phyloP scores from a whole-genome alignment of 1,140 invertebrate species.

The Diorhabda elongata region DNA sequence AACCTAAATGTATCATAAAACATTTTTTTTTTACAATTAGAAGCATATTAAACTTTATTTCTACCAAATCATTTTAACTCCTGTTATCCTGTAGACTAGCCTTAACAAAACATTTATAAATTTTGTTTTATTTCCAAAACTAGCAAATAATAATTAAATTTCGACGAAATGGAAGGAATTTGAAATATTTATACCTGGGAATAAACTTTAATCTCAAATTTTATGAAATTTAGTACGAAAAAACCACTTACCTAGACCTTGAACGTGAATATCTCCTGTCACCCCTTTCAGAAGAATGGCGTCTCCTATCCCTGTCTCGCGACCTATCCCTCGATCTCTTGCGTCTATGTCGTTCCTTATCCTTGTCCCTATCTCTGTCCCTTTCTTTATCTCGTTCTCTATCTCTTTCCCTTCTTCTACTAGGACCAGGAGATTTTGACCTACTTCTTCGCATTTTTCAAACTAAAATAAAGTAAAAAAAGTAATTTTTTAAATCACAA shows the following conservation, averaged over 20 bases:
- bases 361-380: slow-evolving; percentile 51
- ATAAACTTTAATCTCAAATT: too few species aligned
- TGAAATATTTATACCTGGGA: too few species aligned
- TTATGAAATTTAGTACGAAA: too few species aligned
- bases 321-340: slow-evolving; percentile 55
- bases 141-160: too few species aligned
- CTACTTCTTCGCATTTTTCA: slow-evolving; percentile 43
- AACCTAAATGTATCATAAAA: too few species aligned
- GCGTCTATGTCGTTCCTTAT: slow-evolving; percentile 52
- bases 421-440: slow-evolving; percentile 41
- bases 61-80: too few species aligned
- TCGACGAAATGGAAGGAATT: too few species aligned
- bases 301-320: slow-evolving; percentile 47
- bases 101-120: too few species aligned
- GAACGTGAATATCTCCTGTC: slow-evolving; percentile 51
- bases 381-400: slow-evolving; percentile 44
- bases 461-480: slow-evolving; percentile 22
- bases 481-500: slow-evolving; percentile 13
- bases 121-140: too few species aligned
- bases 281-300: slow-evolving; percentile 48
- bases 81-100: too few species aligned
- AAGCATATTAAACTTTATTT: too few species aligned
- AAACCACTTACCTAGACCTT: slow-evolving; percentile 36
- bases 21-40: too few species aligned
- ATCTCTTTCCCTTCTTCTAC: slow-evolving; percentile 41